phyloP scores from a whole-genome alignment of 2,797 vertebrate species.

The Mormyrops boulengeri region DNA sequence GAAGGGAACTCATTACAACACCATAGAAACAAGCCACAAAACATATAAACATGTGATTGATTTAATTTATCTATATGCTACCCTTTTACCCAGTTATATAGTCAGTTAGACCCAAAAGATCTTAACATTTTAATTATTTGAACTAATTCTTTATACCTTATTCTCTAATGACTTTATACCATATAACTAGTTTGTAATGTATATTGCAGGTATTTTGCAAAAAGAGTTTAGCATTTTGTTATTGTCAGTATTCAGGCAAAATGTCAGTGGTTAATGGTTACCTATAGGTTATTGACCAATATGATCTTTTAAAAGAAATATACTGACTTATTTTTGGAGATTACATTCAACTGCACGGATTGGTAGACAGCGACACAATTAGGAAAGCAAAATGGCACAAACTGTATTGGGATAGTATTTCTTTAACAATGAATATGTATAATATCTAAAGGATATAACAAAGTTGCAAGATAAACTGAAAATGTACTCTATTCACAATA shows the following conservation, averaged over 20 bases:
- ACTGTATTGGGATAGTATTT: not conserved
- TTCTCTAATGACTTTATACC: not conserved
- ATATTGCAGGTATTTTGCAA: not conserved
- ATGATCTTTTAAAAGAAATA: not conserved
- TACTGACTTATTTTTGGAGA: not conserved
- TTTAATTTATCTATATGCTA: not conserved
- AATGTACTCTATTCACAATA: constrained; percentile 45
- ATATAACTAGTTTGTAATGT: not conserved
- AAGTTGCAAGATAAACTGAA: not conserved
- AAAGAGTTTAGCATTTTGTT: not conserved
- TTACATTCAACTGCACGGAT: not conserved
- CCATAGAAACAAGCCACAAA: not conserved
- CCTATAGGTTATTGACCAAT: not conserved
- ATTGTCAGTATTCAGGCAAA: not conserved
- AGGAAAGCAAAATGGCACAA: not conserved
- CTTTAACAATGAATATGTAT: not conserved
- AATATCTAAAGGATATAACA: not conserved
- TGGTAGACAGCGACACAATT: not conserved
- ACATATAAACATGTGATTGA: not conserved
- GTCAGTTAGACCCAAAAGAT: not conserved
- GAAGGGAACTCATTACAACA: not conserved
- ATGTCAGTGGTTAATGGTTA: not conserved
- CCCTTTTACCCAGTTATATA: not conserved
- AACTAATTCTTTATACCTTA: not conserved
- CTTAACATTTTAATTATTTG: not conserved